Conservation (phyloP, 2,113 vertebrate genomes). For the Sebastes fasciatus region DNA sequence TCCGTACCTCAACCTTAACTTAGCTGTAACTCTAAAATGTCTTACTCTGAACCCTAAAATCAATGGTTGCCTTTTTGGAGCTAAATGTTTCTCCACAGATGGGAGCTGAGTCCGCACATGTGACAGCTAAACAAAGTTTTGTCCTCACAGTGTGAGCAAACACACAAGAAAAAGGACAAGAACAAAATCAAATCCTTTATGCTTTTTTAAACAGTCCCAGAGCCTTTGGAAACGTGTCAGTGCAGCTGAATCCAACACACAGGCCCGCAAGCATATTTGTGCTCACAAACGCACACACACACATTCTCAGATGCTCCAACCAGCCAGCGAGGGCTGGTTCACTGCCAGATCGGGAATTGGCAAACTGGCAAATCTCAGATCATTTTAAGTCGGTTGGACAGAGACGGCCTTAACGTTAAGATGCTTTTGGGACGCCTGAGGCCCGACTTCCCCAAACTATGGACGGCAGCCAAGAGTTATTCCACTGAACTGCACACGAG, state of each 20-base stretch:
- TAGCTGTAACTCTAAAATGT: background rate
- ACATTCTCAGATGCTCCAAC: slow-evolving; percentile 27
- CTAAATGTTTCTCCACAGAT: background rate
- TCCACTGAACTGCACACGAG: slow-evolving; percentile 2
- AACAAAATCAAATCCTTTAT: slow-evolving; percentile 58
- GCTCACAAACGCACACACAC: slow-evolving; percentile 20
- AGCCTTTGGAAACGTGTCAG: slow-evolving; percentile 59
- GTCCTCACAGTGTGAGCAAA: background rate
- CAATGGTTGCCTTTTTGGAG: background rate
- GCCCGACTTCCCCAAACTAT: slow-evolving; percentile 50
- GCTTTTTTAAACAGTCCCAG: slow-evolving; percentile 72
- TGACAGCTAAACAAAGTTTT: background rate
- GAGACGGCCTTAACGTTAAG: slow-evolving; percentile 56
- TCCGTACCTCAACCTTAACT: too few relatives aligned
- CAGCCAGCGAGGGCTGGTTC: slow-evolving; percentile 44
- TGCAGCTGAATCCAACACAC: slow-evolving; percentile 56
- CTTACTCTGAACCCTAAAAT: background rate
- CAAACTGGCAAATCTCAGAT: slow-evolving; percentile 70
- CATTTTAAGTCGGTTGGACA: slow-evolving; percentile 65
- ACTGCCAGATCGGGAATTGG: slow-evolving; percentile 59
- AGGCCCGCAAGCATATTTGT: slow-evolving; percentile 59
- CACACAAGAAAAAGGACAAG: slow-evolving; percentile 25
- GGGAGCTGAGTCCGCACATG: background rate
- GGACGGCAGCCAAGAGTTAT: slow-evolving; percentile 31
- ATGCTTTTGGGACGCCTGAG: slow-evolving; percentile 61